These are phyloP conservation scores for Mesochorus sp. DNA, from an alignment of 2,888 invertebrate species.

Conservation along the genomic window DNA sequence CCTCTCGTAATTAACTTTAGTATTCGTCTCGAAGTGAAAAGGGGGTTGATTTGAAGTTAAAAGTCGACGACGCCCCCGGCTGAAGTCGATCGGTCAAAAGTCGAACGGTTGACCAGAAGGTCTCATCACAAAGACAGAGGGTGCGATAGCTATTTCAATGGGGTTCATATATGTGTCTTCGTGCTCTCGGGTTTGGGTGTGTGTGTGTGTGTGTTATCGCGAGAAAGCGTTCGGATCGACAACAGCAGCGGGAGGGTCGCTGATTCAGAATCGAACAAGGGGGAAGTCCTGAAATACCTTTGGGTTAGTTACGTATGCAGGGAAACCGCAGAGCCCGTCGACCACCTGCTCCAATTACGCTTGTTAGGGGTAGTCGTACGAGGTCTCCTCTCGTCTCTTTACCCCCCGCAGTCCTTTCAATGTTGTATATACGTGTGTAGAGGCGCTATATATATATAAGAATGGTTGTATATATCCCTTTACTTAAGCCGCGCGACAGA, in stretches of 20 bases:
- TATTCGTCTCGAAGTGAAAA: neutral
- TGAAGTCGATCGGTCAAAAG: constrained; percentile 55
- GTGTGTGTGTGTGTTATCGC: neutral
- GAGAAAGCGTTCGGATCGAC: constrained; percentile 44
- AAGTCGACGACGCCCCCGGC: neutral
- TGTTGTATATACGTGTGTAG: neutral
- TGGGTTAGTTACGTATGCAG: constrained; percentile 74
- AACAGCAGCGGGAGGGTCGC: constrained; percentile 50
- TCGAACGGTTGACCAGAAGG: constrained; percentile 29
- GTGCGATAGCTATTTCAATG: constrained; percentile 31
- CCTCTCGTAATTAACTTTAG: neutral
- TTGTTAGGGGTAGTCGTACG: constrained; percentile 73
- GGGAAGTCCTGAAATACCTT: constrained; percentile 68
- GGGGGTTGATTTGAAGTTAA: neutral
- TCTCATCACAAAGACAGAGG: constrained; percentile 33
- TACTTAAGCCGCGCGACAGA: constrained; percentile 32
- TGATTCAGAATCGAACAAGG: constrained; percentile 57
- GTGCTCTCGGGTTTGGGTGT: neutral
- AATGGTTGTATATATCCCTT: constrained; percentile 31
- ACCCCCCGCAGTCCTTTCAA: constrained; percentile 46
- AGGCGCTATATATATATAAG: constrained; percentile 3
- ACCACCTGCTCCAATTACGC: constrained; percentile 79
- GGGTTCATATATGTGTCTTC: neutral
- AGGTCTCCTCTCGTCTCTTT: constrained; percentile 30
- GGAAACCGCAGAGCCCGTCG: constrained; percentile 74